A percentile compares a stretch with the other conserved stretches of the same genome.
These are phyloP conservation scores for Drosophila punjabiensis DNA, from an alignment of 1,140 invertebrate genomes.

Conservation along the genomic window DNA sequence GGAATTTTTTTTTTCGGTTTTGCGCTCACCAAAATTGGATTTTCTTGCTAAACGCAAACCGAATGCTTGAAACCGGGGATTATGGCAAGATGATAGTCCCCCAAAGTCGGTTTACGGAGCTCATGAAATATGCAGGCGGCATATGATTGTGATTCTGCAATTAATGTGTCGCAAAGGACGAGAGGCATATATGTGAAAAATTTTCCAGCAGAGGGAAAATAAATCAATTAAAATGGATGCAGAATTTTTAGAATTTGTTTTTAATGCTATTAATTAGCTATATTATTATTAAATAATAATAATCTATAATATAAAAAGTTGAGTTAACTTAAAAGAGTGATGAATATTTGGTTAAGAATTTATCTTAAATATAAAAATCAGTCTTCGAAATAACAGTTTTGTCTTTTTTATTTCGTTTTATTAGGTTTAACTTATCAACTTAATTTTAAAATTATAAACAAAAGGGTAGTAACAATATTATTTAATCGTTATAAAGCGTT, in stretches of 20 bases:
- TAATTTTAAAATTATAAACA: no score
- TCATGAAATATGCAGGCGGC: slow-evolving; percentile 52
- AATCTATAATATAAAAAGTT: background rate
- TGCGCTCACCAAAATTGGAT: slow-evolving; percentile 51
- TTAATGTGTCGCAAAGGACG: slow-evolving; percentile 19
- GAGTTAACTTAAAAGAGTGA: background rate
- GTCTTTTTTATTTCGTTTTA: no score
- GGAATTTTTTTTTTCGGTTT: slow-evolving; percentile 44
- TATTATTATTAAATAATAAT: background rate
- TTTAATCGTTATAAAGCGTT: background rate
- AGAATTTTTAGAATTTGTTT: background rate
- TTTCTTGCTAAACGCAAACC: slow-evolving; percentile 42
- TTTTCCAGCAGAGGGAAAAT: background rate
- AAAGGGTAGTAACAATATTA: no score
- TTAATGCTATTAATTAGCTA: no score
- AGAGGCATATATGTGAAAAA: background rate
- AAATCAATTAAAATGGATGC: background rate
- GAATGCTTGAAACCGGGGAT: slow-evolving; percentile 38
- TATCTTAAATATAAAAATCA: no score
- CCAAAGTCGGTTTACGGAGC: slow-evolving; percentile 44
- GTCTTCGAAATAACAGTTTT: no score
- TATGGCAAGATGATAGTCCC: slow-evolving; percentile 44
- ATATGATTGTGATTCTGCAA: slow-evolving; percentile 27
- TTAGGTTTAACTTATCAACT: no score
- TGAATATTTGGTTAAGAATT: background rate